These are phyloP conservation scores for Mohoua ochrocephala DNA, from an alignment of 2,113 vertebrate species.

Conservation along the genomic window DNA sequence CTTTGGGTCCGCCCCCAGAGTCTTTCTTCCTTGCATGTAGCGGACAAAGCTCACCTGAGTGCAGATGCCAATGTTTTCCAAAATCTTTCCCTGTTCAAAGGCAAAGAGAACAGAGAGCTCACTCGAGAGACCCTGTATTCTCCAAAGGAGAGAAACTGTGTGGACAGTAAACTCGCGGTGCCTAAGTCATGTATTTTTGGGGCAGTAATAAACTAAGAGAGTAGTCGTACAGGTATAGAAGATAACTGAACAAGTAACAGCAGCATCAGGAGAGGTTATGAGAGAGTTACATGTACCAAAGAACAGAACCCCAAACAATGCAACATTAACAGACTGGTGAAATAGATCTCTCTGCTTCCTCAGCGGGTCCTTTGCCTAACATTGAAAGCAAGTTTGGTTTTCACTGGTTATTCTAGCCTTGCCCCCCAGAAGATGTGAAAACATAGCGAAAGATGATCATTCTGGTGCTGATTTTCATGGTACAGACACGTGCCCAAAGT, in stretches of 20 bases:
- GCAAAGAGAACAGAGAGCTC: not conserved
- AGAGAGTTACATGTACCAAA: not conserved
- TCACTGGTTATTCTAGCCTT: not conserved
- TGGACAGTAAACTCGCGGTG: not conserved
- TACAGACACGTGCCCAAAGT: not conserved
- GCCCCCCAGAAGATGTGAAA: not conserved
- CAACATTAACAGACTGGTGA: not conserved
- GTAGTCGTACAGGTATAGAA: not conserved
- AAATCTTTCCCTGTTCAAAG: conserved; percentile 74
- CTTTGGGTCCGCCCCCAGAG: conserved; percentile 10
- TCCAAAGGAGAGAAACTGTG: not conserved
- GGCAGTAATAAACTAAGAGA: not conserved
- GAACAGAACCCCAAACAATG: not conserved
- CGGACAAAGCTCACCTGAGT: conserved; percentile 70
- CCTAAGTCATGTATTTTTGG: not conserved
- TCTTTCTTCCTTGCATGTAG: conserved; percentile 32
- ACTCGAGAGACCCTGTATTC: not conserved
- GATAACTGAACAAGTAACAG: not conserved
- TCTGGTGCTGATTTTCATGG: not conserved
- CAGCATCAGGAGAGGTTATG: not conserved
- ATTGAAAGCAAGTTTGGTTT: not conserved
- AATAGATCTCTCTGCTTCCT: not conserved
- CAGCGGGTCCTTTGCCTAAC: not conserved
- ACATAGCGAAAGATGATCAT: fast-evolving
- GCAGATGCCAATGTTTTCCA: conserved; percentile 78